Conservation (phyloP, 2,888 invertebrate species). For the Calameuta filiformis region DNA sequence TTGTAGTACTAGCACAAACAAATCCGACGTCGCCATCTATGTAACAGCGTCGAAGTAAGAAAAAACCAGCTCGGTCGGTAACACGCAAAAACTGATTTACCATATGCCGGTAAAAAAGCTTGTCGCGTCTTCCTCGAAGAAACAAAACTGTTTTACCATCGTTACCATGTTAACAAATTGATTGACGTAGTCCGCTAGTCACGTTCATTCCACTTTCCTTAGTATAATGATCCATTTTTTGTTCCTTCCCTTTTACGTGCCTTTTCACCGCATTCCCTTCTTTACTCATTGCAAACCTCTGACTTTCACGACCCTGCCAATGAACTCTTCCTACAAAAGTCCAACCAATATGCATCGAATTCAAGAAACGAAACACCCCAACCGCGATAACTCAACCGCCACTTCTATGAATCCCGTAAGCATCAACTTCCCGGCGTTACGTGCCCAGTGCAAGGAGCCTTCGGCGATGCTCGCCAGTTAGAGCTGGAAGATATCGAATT, state of each 20-base stretch:
- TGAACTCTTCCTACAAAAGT: background rate
- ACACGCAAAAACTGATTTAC: background rate
- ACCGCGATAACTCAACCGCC: background rate
- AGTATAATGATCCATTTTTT: background rate
- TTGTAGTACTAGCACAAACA: background rate
- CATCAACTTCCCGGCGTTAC: background rate
- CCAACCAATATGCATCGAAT: background rate
- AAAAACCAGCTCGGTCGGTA: background rate
- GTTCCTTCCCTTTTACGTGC: background rate
- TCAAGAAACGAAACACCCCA: background rate
- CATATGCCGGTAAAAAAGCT: background rate
- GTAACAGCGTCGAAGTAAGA: background rate
- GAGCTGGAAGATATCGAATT: background rate
- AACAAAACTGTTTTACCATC: background rate
- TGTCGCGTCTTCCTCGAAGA: rapidly evolving
- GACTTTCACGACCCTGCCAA: background rate
- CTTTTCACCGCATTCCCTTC: background rate
- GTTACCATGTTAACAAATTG: background rate
- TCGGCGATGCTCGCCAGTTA: background rate
- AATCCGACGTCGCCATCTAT: background rate
- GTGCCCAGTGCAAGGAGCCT: background rate
- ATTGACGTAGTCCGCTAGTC: background rate
- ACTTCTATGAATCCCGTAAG: background rate
- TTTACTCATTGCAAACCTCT: background rate
- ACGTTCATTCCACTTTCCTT: constrained; percentile 7